A percentile compares a stretch with the other conserved stretches of the same genome.
Conservation (phyloP, 2,797 vertebrate genomes). For the Odontamblyopus rebecca region DNA sequence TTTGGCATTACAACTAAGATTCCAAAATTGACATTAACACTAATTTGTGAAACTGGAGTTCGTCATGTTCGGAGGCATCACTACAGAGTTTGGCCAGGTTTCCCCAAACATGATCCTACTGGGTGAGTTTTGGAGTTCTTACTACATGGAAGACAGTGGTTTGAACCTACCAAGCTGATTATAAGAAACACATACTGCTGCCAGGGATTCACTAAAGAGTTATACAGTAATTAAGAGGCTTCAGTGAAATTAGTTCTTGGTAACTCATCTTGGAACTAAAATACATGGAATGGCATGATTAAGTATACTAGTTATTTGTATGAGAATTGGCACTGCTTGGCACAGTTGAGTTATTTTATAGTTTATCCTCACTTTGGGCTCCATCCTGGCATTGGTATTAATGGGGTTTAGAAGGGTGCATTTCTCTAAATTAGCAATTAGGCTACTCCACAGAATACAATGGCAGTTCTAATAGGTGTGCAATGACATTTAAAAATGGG, state of each 20-base stretch:
- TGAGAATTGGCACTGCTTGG: background rate
- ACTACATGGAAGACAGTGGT: constrained; percentile 47
- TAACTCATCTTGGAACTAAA: background rate
- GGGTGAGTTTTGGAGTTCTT: constrained; percentile 30
- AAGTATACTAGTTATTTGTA: background rate
- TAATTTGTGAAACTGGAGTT: background rate
- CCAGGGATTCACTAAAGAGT: constrained; percentile 8
- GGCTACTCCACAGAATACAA: constrained; percentile 6
- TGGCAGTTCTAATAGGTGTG: constrained; percentile 14
- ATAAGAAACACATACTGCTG: constrained; percentile 23
- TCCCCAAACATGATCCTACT: constrained; percentile 56
- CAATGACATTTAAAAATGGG: constrained; percentile 15
- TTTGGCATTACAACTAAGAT: background rate
- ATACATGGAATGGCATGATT: background rate
- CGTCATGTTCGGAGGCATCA: constrained; percentile 21
- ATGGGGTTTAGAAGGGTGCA: constrained; percentile 8
- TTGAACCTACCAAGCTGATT: constrained; percentile 42
- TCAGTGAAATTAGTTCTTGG: constrained; percentile 5
- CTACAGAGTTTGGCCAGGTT: constrained; percentile 45
- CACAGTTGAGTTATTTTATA: background rate
- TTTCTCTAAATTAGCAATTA: constrained; percentile 16
- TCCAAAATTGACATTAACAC: constrained; percentile 4
- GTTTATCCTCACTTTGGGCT: background rate
- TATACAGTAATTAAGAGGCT: constrained; percentile 27
- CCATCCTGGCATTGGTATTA: constrained; percentile 1